A percentile compares a stretch with the other conserved stretches of the same genome.
phyloP scores from a whole-genome alignment of 2,888 invertebrate species.

The Copidosoma aretas region DNA sequence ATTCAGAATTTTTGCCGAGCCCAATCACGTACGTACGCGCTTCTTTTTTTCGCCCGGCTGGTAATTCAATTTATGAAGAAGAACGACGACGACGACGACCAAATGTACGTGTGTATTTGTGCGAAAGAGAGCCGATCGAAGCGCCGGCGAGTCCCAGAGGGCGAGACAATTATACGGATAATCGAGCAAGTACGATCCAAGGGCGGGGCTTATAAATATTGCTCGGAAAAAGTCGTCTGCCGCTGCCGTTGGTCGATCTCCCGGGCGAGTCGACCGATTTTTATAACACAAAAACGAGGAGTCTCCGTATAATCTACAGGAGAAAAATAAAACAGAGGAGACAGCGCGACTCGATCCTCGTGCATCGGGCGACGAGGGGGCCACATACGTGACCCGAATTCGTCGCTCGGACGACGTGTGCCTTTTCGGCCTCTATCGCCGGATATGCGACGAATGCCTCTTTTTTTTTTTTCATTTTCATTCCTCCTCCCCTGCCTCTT shows the following conservation, averaged over 20 bases:
- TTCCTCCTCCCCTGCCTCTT: no score
- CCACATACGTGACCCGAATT: slow-evolving; percentile 47
- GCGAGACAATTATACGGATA: slow-evolving; percentile 27
- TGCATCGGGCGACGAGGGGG: slow-evolving; percentile 5
- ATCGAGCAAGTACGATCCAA: slow-evolving; percentile 20
- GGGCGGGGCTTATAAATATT: neutral
- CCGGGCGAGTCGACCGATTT: neutral
- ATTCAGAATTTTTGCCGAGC: slow-evolving; percentile 1
- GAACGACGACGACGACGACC: neutral
- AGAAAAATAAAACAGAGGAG: slow-evolving; percentile 7
- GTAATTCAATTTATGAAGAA: slow-evolving; percentile 24
- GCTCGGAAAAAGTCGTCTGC: neutral
- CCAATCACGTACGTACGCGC: neutral
- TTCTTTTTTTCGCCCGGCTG: neutral
- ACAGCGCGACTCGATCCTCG: slow-evolving; percentile 28
- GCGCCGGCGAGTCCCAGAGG: slow-evolving; percentile 7
- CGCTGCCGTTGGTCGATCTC: neutral
- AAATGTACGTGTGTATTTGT: neutral
- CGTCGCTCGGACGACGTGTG: slow-evolving; percentile 42
- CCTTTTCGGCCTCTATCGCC: slow-evolving; percentile 35
- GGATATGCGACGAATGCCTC: slow-evolving; percentile 36
- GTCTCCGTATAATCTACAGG: neutral
- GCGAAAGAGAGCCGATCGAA: neutral
- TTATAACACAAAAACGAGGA: slow-evolving; percentile 4
- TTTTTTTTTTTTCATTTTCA: no score